A percentile compares a stretch with the other conserved stretches of the same genome.
Conservation (phyloP, 2,113 vertebrate genomes). For the Camelus bactrianus region DNA sequence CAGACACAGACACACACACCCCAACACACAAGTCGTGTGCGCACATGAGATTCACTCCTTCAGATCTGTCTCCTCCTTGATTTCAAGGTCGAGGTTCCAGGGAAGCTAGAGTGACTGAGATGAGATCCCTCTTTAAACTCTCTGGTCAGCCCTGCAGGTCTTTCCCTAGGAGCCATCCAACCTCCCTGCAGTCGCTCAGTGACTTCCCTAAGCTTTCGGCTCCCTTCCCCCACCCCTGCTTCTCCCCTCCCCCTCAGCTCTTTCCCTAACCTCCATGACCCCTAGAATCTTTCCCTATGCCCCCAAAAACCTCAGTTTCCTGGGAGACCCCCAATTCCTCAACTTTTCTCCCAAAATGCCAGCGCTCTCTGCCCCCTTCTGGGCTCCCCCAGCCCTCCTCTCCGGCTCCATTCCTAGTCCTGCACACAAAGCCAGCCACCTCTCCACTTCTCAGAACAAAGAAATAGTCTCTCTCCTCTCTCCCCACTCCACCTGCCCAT, state of each 20-base stretch:
- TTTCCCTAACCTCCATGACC: background rate
- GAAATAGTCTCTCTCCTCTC: conserved; percentile 7
- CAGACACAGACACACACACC: background rate
- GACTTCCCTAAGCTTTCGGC: background rate
- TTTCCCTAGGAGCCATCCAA: background rate
- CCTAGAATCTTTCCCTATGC: background rate
- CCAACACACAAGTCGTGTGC: background rate
- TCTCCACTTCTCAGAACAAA: conserved; percentile 71
- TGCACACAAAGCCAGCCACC: conserved; percentile 78
- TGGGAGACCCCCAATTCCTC: background rate
- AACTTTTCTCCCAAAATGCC: background rate
- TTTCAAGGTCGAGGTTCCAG: conserved; percentile 21
- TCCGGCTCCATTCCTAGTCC: background rate
- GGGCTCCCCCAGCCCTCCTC: background rate
- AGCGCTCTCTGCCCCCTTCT: background rate
- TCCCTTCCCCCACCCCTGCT: background rate
- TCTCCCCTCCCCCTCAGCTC: background rate
- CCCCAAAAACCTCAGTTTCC: background rate
- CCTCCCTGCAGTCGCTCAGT: background rate
- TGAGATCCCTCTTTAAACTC: background rate
- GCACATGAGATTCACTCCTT: background rate
- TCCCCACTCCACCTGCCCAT: conserved; percentile 16
- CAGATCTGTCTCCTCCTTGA: background rate
- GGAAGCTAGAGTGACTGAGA: background rate
- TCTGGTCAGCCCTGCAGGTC: background rate